Percentiles rank a stretch among this genome's conserved stretches.
Conservation (phyloP, 1,140 invertebrate species). For the Aphelenchoides fujianensis region DNA sequence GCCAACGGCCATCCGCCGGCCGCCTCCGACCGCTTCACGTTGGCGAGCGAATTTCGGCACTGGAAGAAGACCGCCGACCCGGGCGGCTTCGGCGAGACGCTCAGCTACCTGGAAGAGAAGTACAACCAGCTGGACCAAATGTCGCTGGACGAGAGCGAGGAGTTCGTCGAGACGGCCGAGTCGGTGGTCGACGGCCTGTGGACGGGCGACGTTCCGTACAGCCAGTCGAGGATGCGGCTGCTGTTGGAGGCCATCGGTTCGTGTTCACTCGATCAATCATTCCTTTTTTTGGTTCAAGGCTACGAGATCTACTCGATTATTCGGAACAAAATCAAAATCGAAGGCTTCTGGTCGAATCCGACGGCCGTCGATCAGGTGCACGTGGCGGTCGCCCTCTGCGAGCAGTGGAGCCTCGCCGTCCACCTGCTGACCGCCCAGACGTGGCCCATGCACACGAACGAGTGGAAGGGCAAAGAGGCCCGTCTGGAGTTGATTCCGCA, state of each 20-base stretch:
- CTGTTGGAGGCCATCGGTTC: constrained; percentile 80
- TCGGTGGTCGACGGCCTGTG: constrained; percentile 79
- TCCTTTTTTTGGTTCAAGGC: too few species aligned
- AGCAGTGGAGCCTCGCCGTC: constrained; percentile 77
- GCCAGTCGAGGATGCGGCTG: constrained; percentile 78
- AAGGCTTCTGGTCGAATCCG: constrained; percentile 70
- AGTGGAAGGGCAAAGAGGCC: constrained; percentile 76
- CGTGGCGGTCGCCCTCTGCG: constrained; percentile 70
- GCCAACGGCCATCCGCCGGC: not conserved
- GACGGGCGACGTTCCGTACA: constrained; percentile 70
- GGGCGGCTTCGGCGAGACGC: constrained; percentile 29
- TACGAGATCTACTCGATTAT: constrained; percentile 57
- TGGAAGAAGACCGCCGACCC: constrained; percentile 5
- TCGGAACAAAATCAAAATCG: constrained; percentile 66
- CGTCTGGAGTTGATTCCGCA: constrained; percentile 71
- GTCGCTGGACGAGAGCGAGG: constrained; percentile 64
- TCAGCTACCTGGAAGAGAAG: constrained; percentile 43
- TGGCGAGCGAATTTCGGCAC: not conserved
- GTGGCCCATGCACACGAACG: constrained; percentile 83
- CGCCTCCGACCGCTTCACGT: not conserved
- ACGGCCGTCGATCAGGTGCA: constrained; percentile 68
- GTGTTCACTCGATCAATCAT: too few species aligned
- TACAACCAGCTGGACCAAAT: constrained; percentile 29
- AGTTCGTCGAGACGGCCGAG: constrained; percentile 65
- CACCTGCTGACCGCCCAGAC: constrained; percentile 81